Evolutionary conservation across 2,113 vertebrate species (phyloP).

Genomic region (Calyptommatus sinebrachiatus): DNA sequence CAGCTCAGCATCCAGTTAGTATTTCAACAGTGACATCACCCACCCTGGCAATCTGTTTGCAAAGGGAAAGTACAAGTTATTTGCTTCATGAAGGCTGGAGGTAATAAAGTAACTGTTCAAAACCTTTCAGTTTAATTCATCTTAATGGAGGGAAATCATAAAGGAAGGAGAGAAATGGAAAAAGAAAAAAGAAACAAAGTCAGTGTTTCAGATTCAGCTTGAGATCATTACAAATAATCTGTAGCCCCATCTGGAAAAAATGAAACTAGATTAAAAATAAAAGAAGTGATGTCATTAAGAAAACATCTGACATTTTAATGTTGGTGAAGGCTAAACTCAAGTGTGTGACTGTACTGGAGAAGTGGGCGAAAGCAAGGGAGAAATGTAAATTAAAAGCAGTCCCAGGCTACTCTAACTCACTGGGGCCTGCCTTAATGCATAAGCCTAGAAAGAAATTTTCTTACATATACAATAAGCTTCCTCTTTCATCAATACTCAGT

Average conservation of each 20-base stretch:
- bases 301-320: constrained; percentile 66
- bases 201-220: constrained; percentile 67
- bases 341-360: constrained; percentile 22
- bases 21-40: constrained; percentile 43
- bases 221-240: constrained; percentile 61
- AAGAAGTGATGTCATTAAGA: constrained; percentile 56
- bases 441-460: constrained; percentile 70
- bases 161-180: constrained; percentile 36
- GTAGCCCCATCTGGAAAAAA: constrained; percentile 61
- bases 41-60: neutral
- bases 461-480: constrained; percentile 70
- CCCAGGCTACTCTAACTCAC: constrained; percentile 53
- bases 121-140: constrained; percentile 60
- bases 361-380: constrained; percentile 20
- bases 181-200: constrained; percentile 63
- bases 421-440: constrained; percentile 60
- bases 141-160: neutral
- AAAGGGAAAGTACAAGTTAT: constrained; percentile 40
- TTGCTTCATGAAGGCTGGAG: constrained; percentile 32
- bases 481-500: constrained; percentile 70
- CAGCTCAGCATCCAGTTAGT: neutral
- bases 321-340: constrained; percentile 65
- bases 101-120: constrained; percentile 50
- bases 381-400: constrained; percentile 70
- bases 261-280: constrained; percentile 60